Conservation (phyloP, 2,113 vertebrate genomes). For the Hypanus sabinus region DNA sequence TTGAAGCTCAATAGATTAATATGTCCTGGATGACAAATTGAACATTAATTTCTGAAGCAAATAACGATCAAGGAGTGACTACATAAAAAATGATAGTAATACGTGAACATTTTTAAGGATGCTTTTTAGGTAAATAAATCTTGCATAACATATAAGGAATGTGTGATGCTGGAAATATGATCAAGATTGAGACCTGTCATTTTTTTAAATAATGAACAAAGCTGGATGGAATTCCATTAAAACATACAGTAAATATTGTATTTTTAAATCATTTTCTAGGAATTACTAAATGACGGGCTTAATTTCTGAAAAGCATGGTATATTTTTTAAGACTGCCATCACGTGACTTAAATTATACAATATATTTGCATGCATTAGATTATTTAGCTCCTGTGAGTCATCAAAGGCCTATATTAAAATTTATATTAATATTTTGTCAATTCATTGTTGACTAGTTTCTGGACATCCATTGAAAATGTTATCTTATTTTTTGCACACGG, state of each 20-base stretch:
- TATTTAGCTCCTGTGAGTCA: background rate
- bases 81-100: background rate
- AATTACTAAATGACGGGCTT: background rate
- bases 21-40: background rate
- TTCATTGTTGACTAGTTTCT: background rate
- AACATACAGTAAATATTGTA: background rate
- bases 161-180: background rate
- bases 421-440: background rate
- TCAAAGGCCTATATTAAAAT: background rate
- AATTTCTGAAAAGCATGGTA: background rate
- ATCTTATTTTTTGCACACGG: background rate
- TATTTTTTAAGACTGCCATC: background rate
- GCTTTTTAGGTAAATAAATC: too few species aligned
- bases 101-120: too few species aligned
- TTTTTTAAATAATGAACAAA: background rate
- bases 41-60: background rate
- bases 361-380: background rate
- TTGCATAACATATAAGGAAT: background rate
- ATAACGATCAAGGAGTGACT: background rate
- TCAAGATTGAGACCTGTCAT: background rate
- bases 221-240: background rate
- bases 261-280: background rate
- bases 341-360: background rate
- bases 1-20: background rate
- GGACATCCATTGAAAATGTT: background rate